Evolutionary conservation across 2,797 vertebrate genomes (phyloP), one percentile per base, ranked within the genome.

Genomic region (Sebastes cheni): DNA sequence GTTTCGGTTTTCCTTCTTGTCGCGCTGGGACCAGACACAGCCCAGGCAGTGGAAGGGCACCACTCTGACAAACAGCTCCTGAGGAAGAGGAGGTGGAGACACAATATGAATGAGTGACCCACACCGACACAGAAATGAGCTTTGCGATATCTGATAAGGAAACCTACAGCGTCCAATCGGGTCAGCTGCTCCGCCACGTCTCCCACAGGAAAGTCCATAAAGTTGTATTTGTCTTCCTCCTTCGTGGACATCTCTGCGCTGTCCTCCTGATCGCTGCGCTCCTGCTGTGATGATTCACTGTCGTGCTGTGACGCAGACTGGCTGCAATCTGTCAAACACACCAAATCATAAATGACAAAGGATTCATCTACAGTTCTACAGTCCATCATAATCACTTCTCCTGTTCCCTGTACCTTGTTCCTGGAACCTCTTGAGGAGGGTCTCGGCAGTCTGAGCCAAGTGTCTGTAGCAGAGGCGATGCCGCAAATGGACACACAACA

Each of bases 21-120:
- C 97, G 0, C 97, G 94, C 75, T 97, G 97, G 2, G 97, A 98
- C 97, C 97, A 98, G 84, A 98, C 77, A 1, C 97, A 97, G 79
- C 97, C 97, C 62, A 98, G 92, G 83, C 97, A 98, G 81, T 98
- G 97, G 78, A 96, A 97, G n/a, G 96, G 95, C 8, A 93, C 92
- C 52, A 96, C 95, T 11, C 82, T 93, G 4, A 92, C 89, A 74
- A 98, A 98, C n/a, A 98, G 96, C 1, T 96, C 95, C 97, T 98
- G 90, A 22, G 16, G 30, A 11, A 60, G 8, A 50, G 11, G 67
- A 0, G 3, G n/a, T 0, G 8, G 20, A 54, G 23, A 66, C 20
- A 42, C 10, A 5, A 13, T 8, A 2, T 25, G 18, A 54, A 30
- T 6, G 6, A 73, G 10, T 4, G 32, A 67, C 25, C 12, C 10